Base-by-base conservation (phyloP, 1,140 invertebrate genomes). In the Diabrotica undecimpunctata region DNA sequence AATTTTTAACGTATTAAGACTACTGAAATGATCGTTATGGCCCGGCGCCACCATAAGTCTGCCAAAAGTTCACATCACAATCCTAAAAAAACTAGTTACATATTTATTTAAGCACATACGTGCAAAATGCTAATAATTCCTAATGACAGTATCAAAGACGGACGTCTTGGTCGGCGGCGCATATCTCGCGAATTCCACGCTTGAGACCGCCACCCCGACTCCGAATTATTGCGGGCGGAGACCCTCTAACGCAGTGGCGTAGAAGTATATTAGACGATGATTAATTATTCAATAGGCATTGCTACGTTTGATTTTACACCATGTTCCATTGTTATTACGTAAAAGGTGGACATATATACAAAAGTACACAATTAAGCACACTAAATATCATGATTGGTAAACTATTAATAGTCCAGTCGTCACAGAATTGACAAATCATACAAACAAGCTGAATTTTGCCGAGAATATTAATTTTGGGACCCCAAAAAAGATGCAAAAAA, bases 161-260 rank as follows among this genome's bases (percentile, higher is more conserved):
- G 58, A 54, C 52, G 35, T 62, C 61, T 62, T 41, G 52, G 51
- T 54, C 64, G 69, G 62, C 61, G 55, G 61, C 64, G 65, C 64
- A 67, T 66, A 71, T 68, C 53, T 65, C 61, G 69, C 66, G 58
- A 51, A 71, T 71, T 68, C 66, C 57, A 35, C 11, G 46, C 56
- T 61, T 67, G 51, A 36, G 61, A 62, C 64, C 66, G 69, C 66
- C 69, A 61, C 65, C 59, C 52, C 50, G 53, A 57, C 53, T 62
- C 66, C 65, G 54, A 70, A 64, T 68, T 71, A 66, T 68, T 66
- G 57, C 66, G n/a, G n/a, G 41, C 8, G 8, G 5, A 8, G 41
- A 10, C 41, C 41, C n/a, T 46, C n/a, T 46, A 46, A 10, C 4
- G 8, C 41, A 46, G 41, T 46, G n/a, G 41, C 41, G 41, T 46